Conservation (phyloP, 2,888 invertebrate species). For the Rhagophthalmus giganteus region DNA sequence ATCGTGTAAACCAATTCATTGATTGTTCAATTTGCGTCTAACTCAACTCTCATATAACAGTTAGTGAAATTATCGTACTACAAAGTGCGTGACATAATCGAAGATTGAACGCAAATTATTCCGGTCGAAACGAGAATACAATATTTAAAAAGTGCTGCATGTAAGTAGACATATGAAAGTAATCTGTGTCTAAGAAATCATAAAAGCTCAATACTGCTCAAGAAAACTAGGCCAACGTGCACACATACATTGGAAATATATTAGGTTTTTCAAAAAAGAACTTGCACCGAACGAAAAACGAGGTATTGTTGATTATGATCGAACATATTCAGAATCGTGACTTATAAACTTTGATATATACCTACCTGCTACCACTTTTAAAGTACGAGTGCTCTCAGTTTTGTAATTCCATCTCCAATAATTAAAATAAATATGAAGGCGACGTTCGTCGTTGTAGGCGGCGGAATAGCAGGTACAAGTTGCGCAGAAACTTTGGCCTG, state of each 20-base stretch:
- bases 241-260: conserved; percentile 78
- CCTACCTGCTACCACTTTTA: conserved; percentile 82
- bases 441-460: conserved; percentile 85
- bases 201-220: conserved; percentile 76
- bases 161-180: conserved; percentile 78
- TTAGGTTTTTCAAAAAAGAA: conserved; percentile 73
- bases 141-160: conserved; percentile 83
- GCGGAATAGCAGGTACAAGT: conserved; percentile 95
- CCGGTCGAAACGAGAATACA: conserved; percentile 81
- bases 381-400: conserved; percentile 86
- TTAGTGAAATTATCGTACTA: conserved; percentile 3
- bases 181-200: conserved; percentile 83
- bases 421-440: conserved; percentile 56
- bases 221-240: conserved; percentile 83
- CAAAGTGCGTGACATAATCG: conserved; percentile 52
- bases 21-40: no score
- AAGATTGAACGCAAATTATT: conserved; percentile 69
- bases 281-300: conserved; percentile 78
- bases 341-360: conserved; percentile 77
- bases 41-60: no score
- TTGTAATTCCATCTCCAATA: conserved; percentile 36
- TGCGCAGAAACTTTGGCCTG: conserved; percentile 82
- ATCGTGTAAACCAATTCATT: no score
- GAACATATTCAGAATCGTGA: conserved; percentile 83
- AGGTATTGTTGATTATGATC: conserved; percentile 75